These are phyloP conservation scores for Tillus elongatus DNA, from an alignment of 2,888 invertebrate genomes.

Conservation along the genomic window DNA sequence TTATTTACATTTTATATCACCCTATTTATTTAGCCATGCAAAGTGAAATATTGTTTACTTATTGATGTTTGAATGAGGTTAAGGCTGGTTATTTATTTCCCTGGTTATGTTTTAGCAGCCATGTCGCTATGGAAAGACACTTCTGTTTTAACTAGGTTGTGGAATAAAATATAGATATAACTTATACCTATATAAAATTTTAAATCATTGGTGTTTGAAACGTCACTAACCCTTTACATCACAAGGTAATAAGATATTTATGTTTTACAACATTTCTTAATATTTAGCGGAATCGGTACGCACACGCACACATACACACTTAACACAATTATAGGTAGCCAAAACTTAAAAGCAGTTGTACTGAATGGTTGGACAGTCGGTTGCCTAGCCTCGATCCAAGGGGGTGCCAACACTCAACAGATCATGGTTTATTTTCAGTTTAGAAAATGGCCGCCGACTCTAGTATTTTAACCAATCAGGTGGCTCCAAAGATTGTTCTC, in stretches of 20 bases:
- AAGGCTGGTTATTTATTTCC: slow-evolving; percentile 38
- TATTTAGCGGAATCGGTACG: too few species aligned
- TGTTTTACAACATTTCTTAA: too few species aligned
- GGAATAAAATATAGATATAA: slow-evolving; percentile 21
- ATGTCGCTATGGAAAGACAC: slow-evolving; percentile 38
- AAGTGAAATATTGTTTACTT: slow-evolving; percentile 28
- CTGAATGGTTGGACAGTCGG: not conserved
- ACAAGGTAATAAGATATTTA: too few species aligned
- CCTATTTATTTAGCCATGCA: too few species aligned
- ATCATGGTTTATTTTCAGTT: slow-evolving; percentile 48
- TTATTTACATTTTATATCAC: too few species aligned
- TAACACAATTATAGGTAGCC: too few species aligned
- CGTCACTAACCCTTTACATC: slow-evolving; percentile 6
- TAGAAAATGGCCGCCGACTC: slow-evolving; percentile 56
- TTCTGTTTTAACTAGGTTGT: slow-evolving; percentile 35
- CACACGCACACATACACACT: too few species aligned
- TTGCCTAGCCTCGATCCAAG: slow-evolving; percentile 51
- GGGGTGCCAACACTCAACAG: slow-evolving; percentile 27
- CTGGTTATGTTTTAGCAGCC: slow-evolving; percentile 40
- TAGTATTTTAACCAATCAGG: slow-evolving; percentile 38
- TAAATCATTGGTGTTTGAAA: slow-evolving; percentile 7
- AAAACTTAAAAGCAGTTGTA: not conserved
- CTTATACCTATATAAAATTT: slow-evolving; percentile 7
- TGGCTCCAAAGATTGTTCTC: slow-evolving; percentile 29
- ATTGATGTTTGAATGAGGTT: slow-evolving; percentile 35